Evolutionary conservation across 1,140 invertebrate genomes (phyloP).

Genomic region (Reticulitermes speratus): DNA sequence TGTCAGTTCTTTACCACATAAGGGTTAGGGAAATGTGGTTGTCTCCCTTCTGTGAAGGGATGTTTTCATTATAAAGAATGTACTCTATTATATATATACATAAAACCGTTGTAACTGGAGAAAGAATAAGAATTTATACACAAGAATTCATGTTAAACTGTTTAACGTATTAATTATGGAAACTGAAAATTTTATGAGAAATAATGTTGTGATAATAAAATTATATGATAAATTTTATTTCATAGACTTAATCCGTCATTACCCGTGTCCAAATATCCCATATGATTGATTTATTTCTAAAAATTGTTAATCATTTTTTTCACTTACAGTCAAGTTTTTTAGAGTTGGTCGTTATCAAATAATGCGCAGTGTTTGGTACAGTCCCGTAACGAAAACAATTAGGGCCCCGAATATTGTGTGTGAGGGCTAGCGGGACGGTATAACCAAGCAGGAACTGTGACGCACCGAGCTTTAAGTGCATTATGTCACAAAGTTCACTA

Average conservation of each 20-base stretch:
- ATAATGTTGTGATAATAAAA: constrained; percentile 20
- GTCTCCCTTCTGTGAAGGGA: constrained; percentile 6
- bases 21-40: not conserved
- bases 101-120: not conserved
- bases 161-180: not conserved
- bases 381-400: no score
- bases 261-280: not conserved
- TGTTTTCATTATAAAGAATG: constrained; percentile 1
- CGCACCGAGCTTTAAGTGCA: no score
- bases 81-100: not conserved
- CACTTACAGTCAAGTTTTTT: no score
- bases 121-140: not conserved
- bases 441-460: no score
- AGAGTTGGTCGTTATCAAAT: no score
- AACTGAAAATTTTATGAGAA: not conserved
- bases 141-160: not conserved
- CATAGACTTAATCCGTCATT: not conserved
- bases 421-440: no score
- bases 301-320: no score
- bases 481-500: no score
- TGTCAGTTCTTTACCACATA: not conserved
- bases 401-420: no score
- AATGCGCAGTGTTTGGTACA: no score
- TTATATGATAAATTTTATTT: constrained; percentile 8
- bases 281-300: no score